These are phyloP conservation scores for Oryzias javanicus DNA, from an alignment of 2,113 vertebrate genomes.

Conservation along the genomic window DNA sequence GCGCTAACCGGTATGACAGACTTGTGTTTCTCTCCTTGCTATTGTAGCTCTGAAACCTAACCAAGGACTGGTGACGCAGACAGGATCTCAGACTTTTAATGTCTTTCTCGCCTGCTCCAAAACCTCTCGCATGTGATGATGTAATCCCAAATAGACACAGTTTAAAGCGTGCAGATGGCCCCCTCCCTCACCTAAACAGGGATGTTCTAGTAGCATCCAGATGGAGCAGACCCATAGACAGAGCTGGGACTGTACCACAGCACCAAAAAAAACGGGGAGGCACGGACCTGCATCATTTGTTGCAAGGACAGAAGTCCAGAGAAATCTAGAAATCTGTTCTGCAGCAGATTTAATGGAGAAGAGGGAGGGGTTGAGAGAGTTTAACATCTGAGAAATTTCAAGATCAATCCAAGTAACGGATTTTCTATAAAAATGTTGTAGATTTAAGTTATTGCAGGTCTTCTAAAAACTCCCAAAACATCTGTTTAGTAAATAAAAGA, in stretches of 20 bases:
- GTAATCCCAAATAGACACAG: constrained; percentile 50
- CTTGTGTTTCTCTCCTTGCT: constrained; percentile 10
- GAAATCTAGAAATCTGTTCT: constrained; percentile 38
- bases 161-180: constrained; percentile 25
- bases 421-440: background rate
- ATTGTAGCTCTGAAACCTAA: constrained; percentile 2
- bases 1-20: constrained; percentile 8
- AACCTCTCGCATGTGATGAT: constrained; percentile 43
- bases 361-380: background rate
- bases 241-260: constrained; percentile 64
- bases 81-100: background rate
- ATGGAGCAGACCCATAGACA: constrained; percentile 42
- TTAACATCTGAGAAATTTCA: background rate
- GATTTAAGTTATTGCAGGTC: background rate
- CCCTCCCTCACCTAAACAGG: constrained; percentile 52
- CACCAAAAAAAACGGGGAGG: constrained; percentile 19
- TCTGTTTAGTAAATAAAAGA: too few species aligned
- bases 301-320: constrained; percentile 40
- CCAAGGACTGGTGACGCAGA: background rate
- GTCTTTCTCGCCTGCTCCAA: constrained; percentile 24
- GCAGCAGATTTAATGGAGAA: constrained; percentile 12
- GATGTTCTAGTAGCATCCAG: constrained; percentile 75
- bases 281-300: constrained; percentile 9
- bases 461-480: too few species aligned
- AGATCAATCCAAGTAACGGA: background rate